Conservation (phyloP, 2,888 invertebrate species). For the Plebejus melissa region DNA sequence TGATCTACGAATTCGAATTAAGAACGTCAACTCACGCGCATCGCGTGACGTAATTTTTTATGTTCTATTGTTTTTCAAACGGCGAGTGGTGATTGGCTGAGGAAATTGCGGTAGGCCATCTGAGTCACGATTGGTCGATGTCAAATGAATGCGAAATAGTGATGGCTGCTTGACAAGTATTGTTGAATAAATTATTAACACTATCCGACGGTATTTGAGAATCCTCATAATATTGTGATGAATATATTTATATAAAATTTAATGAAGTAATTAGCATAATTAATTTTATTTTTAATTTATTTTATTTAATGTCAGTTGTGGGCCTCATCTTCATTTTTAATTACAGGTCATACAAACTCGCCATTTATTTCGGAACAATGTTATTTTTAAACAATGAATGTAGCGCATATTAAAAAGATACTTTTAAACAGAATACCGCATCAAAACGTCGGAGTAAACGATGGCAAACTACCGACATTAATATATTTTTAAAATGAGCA, state of each 20-base stretch:
- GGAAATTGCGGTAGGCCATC: slow-evolving; percentile 58
- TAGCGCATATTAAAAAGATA: background rate
- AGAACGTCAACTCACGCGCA: slow-evolving; percentile 54
- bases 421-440: background rate
- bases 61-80: slow-evolving; percentile 78
- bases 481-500: slow-evolving; percentile 35
- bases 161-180: slow-evolving; percentile 65
- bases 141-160: slow-evolving; percentile 68
- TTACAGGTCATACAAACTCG: background rate
- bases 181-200: slow-evolving; percentile 67
- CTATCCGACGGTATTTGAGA: slow-evolving; percentile 20
- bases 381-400: background rate
- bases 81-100: slow-evolving; percentile 54
- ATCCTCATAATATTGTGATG: slow-evolving; percentile 1
- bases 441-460: slow-evolving; percentile 8
- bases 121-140: slow-evolving; percentile 55
- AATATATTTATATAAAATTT: background rate
- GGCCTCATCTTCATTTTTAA: background rate
- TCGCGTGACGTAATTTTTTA: slow-evolving; percentile 72
- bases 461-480: background rate
- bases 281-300: background rate
- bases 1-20: slow-evolving; percentile 36
- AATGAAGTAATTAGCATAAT: slow-evolving; percentile 16
- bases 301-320: background rate
- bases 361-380: background rate